A percentile compares a stretch with the other conserved stretches of the same genome.
phyloP scores from a whole-genome alignment of 1,140 invertebrate species.

The Acyrthosiphon pisum region DNA sequence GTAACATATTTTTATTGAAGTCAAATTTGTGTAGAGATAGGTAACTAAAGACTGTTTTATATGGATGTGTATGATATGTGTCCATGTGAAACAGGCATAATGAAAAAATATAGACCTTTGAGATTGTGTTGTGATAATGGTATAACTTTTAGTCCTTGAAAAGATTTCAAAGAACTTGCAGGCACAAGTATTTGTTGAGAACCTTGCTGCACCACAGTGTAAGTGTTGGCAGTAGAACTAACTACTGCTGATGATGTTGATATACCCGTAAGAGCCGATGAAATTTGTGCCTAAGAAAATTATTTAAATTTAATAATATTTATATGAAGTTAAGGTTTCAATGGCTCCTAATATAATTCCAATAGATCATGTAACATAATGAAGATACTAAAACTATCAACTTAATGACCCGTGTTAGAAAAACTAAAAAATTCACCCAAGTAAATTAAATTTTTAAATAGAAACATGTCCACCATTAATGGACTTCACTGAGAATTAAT shows the following conservation, averaged over 20 bases:
- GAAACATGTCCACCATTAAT: neutral
- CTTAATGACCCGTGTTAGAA: neutral
- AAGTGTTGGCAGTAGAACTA: slow-evolving; percentile 50
- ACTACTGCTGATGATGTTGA: slow-evolving; percentile 18
- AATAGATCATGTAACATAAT: neutral
- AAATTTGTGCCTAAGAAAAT: slow-evolving; percentile 24
- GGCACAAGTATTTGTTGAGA: slow-evolving; percentile 69
- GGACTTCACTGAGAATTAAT: neutral
- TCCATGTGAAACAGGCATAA: neutral
- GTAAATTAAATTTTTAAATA: neutral
- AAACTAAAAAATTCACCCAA: neutral
- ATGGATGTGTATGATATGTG: too few species aligned
- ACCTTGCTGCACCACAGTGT: slow-evolving; percentile 62
- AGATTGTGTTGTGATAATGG: slow-evolving; percentile 63
- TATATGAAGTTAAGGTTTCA: neutral
- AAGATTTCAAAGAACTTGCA: slow-evolving; percentile 69
- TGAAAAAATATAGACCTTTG: slow-evolving; percentile 12
- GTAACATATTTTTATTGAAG: neutral
- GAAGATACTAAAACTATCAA: neutral
- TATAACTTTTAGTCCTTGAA: slow-evolving; percentile 75
- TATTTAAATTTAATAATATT: neutral
- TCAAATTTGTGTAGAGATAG: neutral
- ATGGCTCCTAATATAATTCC: neutral
- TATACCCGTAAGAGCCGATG: slow-evolving; percentile 26
- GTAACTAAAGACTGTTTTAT: neutral